Percentiles rank a stretch among this genome's conserved stretches.
These are phyloP conservation scores for Tauraco erythrolophus DNA, from an alignment of 2,113 vertebrate genomes.

Conservation along the genomic window DNA sequence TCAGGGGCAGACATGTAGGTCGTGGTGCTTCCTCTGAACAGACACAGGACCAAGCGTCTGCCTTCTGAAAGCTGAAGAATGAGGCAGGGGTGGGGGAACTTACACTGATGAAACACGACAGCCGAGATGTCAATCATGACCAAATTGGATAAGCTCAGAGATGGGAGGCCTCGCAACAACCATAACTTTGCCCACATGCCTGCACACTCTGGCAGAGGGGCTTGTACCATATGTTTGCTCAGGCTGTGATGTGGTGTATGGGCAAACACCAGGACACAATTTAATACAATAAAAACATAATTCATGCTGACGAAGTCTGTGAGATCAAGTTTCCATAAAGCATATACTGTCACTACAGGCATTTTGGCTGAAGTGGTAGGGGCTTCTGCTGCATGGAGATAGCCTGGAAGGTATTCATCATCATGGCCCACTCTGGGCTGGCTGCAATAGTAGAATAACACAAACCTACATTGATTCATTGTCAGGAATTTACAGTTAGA, in stretches of 20 bases:
- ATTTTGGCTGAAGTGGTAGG: neutral
- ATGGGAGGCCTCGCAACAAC: neutral
- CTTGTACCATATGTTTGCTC: neutral
- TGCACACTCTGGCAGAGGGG: neutral
- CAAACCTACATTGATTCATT: constrained; percentile 35
- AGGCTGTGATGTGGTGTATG: neutral
- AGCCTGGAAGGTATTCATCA: constrained; percentile 5
- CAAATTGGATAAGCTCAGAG: constrained; percentile 16
- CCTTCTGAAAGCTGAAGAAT: constrained; percentile 6
- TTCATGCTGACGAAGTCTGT: constrained; percentile 8
- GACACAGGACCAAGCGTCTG: neutral
- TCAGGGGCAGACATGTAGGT: constrained; percentile 74
- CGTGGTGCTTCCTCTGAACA: constrained; percentile 50
- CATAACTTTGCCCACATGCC: constrained; percentile 21
- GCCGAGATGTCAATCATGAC: constrained; percentile 22
- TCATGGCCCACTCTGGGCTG: neutral
- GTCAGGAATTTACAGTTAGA: constrained; percentile 4
- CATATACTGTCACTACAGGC: constrained; percentile 14
- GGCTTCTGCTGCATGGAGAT: constrained; percentile 33
- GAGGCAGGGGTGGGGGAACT: neutral
- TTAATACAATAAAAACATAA: constrained; percentile 24
- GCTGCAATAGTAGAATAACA: constrained; percentile 9
- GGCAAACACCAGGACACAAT: neutral
- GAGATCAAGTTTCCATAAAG: constrained; percentile 37
- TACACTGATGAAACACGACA: neutral